Base-by-base conservation (phyloP, 2,797 vertebrate species). In the Rhinichthys osculus region DNA sequence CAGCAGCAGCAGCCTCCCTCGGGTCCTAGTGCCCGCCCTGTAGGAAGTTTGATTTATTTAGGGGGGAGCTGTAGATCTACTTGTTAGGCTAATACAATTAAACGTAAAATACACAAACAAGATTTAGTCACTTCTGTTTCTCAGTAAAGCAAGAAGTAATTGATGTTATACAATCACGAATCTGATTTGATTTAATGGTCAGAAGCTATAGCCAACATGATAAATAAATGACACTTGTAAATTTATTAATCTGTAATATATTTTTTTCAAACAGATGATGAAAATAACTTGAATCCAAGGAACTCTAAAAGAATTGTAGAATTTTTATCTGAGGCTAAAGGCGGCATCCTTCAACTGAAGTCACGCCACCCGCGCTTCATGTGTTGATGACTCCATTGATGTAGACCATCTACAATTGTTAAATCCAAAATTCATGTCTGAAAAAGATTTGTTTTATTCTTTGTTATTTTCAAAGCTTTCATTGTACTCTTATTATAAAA, bases 341-440 rank as follows among this genome's bases (percentile, higher is more conserved):
- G 64, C 64, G 30, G 64, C 64, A 66, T 66, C 64, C 64, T 66
- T 66, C 64, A 66, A 66, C 64, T 66, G 64, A 66, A 66, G 30
- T 66, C 64, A 33, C 64, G 64, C 64, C 64, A 66, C 64, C 64
- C 0, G 64, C 3, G 30, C 64, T 33, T 66, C 64, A 66, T 66
- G 30, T 17, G 14, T 66, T 66, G 64, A 66, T 66, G 64, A 66
- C 64, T 66, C 64, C 64, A 66, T 66, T 66, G 64, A 7, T 66
- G 64, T 66, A 66, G 64, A 19, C 64, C 64, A 66, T 66, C 64
- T 33, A 66, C 64, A 66, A 33, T 33, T 7, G 62, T 16, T 66
- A 64, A 64, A 64, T 30, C 27, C 62, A 64, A n/a, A 27, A 64
- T 27, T 27, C 27, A 27, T 66, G 64, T 33, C 30, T 66, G 7